Base-by-base conservation (phyloP, 2,888 invertebrate species). In the Melipona beecheii region DNA sequence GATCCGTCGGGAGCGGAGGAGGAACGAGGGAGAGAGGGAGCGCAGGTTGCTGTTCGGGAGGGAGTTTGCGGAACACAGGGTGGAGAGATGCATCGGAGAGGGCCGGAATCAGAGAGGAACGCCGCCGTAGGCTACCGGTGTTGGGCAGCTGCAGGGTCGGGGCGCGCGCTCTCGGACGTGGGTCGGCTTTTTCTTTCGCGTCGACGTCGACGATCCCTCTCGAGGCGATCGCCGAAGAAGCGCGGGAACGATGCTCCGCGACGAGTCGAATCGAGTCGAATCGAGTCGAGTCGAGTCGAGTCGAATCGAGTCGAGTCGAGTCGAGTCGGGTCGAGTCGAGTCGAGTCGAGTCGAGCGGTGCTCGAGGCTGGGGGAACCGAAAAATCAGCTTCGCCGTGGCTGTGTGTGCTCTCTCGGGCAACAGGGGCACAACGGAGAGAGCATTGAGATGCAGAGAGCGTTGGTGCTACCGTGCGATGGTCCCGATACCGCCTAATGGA, bases 401-500 rank as follows among this genome's bases (percentile, higher is more conserved):
- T 36, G 36, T 36, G 36, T 36, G 36, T 36, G 36, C 36, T 36
- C 36, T 36, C 36, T 43, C 69, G 43, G 43, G 43, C 43, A 43
- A 43, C 78, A 84, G 75, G 89, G 82, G 68, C 84, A 43, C 43
- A 43, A 21, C 52, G 19, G 21, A 17, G 85, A 90, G 84, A 88
- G 92, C 94, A 94, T 94, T 94, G 94, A 94, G 94, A 94, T 94
- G 94, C 94, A 94, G 94, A 93, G 92, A 94, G 91, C 93, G 93
- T 93, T 72, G 93, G 93, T 93, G 94, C 94, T 94, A 94, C 94
- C 94, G 94, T 94, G 94, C 94, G 94, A 94, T 94, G 94, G 92
- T 93, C 93, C 93, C 93, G 94, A 94, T 94, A 94, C 93, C 93
- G 93, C 94, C 93, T 94, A 94, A 94, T 94, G 94, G 94, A 94